These are phyloP conservation scores for Drosophila kohkoa DNA, from an alignment of 1,140 invertebrate genomes.

Conservation along the genomic window DNA sequence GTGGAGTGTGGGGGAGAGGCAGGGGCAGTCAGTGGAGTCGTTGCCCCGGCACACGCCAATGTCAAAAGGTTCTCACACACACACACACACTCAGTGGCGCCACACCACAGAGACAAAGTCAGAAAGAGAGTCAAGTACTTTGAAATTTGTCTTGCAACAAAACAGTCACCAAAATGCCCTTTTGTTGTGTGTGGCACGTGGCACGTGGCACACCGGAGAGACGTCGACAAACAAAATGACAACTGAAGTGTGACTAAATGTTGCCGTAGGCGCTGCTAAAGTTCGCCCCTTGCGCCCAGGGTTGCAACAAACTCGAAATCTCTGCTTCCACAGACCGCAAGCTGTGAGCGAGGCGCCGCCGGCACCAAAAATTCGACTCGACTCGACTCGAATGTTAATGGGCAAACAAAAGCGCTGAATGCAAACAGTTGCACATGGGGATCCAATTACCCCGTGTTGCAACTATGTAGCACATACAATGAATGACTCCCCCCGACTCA, in stretches of 20 bases:
- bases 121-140: not conserved
- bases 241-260: constrained; percentile 77
- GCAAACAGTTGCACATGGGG: constrained; percentile 79
- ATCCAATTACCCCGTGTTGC: constrained; percentile 68
- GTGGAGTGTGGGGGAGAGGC: not conserved
- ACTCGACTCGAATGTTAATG: not conserved
- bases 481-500: not conserved
- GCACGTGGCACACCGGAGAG: constrained; percentile 13
- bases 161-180: constrained; percentile 66
- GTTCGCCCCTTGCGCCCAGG: constrained; percentile 6
- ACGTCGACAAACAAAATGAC: constrained; percentile 25
- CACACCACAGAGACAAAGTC: not conserved
- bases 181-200: constrained; percentile 61
- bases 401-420: constrained; percentile 51
- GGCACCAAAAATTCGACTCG: constrained; percentile 6
- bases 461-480: not conserved
- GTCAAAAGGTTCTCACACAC: constrained; percentile 72
- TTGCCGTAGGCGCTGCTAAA: constrained; percentile 38
- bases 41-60: constrained; percentile 74
- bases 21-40: not conserved
- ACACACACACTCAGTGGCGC: constrained; percentile 13
- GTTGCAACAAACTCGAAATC: constrained; percentile 28
- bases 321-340: constrained; percentile 54
- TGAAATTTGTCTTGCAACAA: constrained; percentile 4
- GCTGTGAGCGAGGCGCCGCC: constrained; percentile 54